Evolutionary conservation across 2,888 invertebrate genomes (phyloP).

Genomic region (Ennomos quercinarius): DNA sequence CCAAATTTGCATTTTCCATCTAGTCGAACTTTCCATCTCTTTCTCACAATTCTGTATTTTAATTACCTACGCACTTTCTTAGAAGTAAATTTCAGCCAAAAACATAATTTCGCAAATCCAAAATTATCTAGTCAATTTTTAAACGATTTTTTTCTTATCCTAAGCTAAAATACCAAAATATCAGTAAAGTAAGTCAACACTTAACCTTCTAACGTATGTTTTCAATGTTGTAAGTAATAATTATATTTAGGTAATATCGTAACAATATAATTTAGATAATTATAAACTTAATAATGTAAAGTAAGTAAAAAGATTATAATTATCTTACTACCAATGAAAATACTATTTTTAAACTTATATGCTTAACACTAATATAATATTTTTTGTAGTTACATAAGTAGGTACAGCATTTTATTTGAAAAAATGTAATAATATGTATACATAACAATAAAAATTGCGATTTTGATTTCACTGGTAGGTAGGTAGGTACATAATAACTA

Average conservation of each 20-base stretch:
- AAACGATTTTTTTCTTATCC: conserved; percentile 61
- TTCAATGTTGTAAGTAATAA: conserved; percentile 13
- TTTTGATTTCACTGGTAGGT: no score
- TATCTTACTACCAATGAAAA: conserved; percentile 29
- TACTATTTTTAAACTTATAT: background rate
- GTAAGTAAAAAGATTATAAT: conserved; percentile 6
- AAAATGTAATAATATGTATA: no score
- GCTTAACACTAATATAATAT: no score
- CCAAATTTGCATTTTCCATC: conserved; percentile 57
- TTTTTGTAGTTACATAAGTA: no score
- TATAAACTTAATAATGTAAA: conserved; percentile 11
- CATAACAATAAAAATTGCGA: no score
- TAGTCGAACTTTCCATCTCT: conserved; percentile 54
- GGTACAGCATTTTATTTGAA: no score
- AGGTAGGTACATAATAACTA: no score
- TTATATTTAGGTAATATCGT: conserved; percentile 1
- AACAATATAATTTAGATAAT: conserved; percentile 2
- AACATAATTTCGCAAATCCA: conserved; percentile 67
- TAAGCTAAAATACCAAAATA: conserved; percentile 77
- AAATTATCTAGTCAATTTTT: conserved; percentile 82
- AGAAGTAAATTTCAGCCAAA: conserved; percentile 69
- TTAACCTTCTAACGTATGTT: conserved; percentile 40
- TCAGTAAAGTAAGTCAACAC: conserved; percentile 49
- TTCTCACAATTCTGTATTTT: conserved; percentile 31
- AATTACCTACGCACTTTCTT: conserved; percentile 44